A percentile compares a stretch with the other conserved stretches of the same genome.
These are phyloP conservation scores for Cygnus olor DNA, from an alignment of 2,797 vertebrate genomes.

Conservation along the genomic window DNA sequence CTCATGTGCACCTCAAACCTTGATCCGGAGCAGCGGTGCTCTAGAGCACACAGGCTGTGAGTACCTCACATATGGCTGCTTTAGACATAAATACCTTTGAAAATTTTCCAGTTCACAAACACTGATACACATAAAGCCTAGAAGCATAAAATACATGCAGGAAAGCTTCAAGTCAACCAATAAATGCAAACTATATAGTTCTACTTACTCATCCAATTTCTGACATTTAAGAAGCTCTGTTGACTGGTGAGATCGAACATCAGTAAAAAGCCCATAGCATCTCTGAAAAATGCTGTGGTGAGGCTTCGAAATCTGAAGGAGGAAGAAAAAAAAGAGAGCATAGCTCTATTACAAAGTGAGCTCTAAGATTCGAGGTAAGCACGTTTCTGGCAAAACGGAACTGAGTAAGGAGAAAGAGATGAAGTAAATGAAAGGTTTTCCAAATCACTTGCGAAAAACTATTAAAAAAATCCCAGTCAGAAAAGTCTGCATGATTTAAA, in stretches of 20 bases:
- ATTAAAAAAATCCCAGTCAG: not conserved
- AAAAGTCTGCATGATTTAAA: not conserved
- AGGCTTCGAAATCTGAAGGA: constrained; percentile 89
- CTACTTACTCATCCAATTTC: constrained; percentile 97
- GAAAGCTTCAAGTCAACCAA: not conserved
- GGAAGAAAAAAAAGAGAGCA: not conserved
- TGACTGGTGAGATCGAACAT: constrained; percentile 98
- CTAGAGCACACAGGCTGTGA: not conserved
- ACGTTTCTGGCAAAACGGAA: not conserved
- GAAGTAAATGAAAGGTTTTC: not conserved
- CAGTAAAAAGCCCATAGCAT: constrained; percentile 95
- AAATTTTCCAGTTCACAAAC: not conserved
- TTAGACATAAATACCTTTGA: not conserved
- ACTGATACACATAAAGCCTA: not conserved
- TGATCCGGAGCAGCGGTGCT: not conserved
- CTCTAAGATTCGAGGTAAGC: not conserved
- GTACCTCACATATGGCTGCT: not conserved
- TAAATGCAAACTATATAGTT: not conserved
- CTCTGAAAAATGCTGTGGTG: constrained; percentile 95
- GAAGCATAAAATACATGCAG: not conserved
- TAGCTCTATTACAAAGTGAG: not conserved
- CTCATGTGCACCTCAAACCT: not conserved
- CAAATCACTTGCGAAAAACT: not conserved
- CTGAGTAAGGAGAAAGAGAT: not conserved
- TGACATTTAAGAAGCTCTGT: constrained; percentile 96